Evolutionary conservation across 2,797 vertebrate genomes (phyloP), one percentile per base, ranked within the genome.

Genomic region (Sebastes melanostomus): DNA sequence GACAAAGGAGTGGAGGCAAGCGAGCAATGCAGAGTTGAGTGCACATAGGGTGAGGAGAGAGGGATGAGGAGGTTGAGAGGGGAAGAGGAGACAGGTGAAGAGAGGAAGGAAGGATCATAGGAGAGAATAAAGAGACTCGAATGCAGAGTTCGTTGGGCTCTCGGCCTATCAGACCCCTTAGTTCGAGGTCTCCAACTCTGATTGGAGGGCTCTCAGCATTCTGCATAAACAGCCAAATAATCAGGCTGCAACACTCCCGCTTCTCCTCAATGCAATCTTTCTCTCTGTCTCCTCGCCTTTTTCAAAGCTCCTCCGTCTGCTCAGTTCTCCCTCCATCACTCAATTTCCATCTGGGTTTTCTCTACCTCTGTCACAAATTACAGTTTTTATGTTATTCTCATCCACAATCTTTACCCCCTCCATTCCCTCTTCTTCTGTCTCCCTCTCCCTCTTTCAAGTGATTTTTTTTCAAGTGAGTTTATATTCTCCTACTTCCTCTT

Each of bases 151-250:
- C 75, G 55, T 92, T 83, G 75, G 90, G 85, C 84, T 79, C 87
- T 89, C 72, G 76, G 82, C 90, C 88, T 93, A 88, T 87, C 86
- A 89, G 77, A 90, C 88, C 89, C 84, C 86, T 92, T 90, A 80
- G 86, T 91, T 88, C 82, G 80, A 81, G 88, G 89, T 93, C 86
- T 91, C 84, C 72, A 83, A 36, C 87, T 92, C 86, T 94, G 94
- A 94, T 95, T 95, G 93, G 92, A 94, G 94, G 87, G 85, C 91
- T 89, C 93, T 94, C 77, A 86, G 72, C 77, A 75, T 87, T 90
- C 83, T 87, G 89, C 89, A 94, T 93, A 94, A 94, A 93, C 91
- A 93, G 92, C 87, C 79, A 91, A 92, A 94, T 93, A 94, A 95
- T 94, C 92, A 94, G 82, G 24, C 87, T 67, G 75, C 86, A 89